phyloP scores from a whole-genome alignment of 2,113 vertebrate genomes.

The Tiliqua scincoides region DNA sequence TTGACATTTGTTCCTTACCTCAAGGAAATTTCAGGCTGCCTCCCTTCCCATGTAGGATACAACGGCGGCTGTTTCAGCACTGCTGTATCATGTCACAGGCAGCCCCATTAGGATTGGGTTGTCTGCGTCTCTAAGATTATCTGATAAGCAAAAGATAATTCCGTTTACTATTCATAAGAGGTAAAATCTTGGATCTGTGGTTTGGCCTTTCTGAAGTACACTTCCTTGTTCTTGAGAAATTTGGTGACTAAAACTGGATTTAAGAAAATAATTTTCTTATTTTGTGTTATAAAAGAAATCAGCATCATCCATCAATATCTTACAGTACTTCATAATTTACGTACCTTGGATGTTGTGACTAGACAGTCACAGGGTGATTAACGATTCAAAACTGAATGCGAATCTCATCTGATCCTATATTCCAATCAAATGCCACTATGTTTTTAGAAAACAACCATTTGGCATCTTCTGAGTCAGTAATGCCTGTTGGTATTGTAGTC shows the following conservation, averaged over 20 bases:
- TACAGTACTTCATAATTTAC: not conserved
- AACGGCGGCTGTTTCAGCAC: too few relatives aligned
- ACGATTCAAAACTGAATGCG: not conserved
- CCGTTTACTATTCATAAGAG: not conserved
- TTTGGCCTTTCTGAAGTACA: conserved; percentile 36
- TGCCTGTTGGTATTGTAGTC: not conserved
- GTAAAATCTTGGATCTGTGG: conserved; percentile 19
- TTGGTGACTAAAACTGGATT: conserved; percentile 33
- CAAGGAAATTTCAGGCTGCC: too few relatives aligned
- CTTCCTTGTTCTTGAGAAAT: conserved; percentile 40
- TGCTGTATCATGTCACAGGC: too few relatives aligned
- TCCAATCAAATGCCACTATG: not conserved
- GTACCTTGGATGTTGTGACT: not conserved
- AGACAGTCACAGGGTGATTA: not conserved
- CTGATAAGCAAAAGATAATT: not conserved
- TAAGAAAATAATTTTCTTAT: conserved; percentile 19
- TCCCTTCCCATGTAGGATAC: too few relatives aligned
- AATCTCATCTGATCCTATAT: not conserved
- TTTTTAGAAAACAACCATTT: not conserved
- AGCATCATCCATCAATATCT: not conserved
- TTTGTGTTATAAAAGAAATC: not conserved
- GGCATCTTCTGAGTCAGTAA: not conserved
- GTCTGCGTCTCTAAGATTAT: not conserved
- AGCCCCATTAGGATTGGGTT: too few relatives aligned
- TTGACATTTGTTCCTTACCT: too few relatives aligned